Conservation (phyloP, 2,888 invertebrate species). For the Drosophila mercatorum region DNA sequence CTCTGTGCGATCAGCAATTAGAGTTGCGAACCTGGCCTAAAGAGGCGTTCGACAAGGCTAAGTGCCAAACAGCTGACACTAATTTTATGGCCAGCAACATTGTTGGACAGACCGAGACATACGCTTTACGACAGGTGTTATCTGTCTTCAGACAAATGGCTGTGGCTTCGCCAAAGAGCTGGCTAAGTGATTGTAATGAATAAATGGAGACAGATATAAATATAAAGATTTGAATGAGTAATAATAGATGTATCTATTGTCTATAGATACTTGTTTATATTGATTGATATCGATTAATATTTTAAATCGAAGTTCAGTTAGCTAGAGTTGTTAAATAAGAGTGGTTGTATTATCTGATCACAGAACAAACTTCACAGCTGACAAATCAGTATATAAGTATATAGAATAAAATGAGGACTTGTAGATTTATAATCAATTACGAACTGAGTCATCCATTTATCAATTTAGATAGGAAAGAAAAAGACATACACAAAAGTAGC, state of each 20-base stretch:
- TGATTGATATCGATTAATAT: no score
- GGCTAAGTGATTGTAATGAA: background rate
- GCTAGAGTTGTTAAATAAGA: no score
- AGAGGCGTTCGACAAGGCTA: conserved; percentile 11
- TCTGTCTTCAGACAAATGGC: conserved; percentile 11
- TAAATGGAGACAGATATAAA: background rate
- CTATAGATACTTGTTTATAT: no score
- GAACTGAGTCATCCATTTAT: background rate
- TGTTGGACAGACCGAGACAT: conserved; percentile 10
- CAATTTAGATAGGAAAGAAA: background rate
- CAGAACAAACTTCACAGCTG: background rate
- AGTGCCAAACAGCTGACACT: conserved; percentile 20
- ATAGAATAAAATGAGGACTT: background rate
- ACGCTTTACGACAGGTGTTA: background rate
- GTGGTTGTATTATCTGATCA: no score
- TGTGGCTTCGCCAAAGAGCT: background rate
- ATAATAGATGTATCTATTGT: no score
- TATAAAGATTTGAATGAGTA: no score
- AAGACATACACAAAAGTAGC: background rate
- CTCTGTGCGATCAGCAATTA: conserved; percentile 32
- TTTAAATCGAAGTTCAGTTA: no score
- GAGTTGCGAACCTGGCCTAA: conserved; percentile 30
- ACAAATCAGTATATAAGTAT: background rate
- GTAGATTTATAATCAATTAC: background rate
- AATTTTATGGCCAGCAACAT: conserved; percentile 20